Conservation (phyloP, 2,113 vertebrate species). For the Strix aluco region DNA sequence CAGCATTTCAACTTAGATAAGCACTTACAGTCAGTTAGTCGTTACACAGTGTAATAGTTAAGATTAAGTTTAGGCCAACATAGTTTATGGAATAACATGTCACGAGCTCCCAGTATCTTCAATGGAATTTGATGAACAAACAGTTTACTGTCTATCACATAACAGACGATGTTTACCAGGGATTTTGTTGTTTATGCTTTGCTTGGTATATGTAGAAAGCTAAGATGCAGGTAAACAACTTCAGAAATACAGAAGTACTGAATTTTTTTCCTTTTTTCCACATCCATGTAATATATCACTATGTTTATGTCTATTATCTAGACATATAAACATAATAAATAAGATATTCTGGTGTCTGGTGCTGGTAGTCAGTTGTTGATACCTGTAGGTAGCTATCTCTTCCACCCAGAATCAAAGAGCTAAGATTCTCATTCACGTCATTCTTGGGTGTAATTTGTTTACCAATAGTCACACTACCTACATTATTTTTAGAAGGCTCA, state of each 20-base stretch:
- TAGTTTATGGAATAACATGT: too few relatives aligned
- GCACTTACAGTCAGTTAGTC: too few relatives aligned
- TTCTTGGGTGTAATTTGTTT: neutral
- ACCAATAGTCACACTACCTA: neutral
- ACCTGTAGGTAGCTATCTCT: neutral
- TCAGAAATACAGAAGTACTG: neutral
- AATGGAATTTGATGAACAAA: too few relatives aligned
- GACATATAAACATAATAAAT: neutral
- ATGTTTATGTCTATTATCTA: too few relatives aligned
- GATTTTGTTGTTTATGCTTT: neutral
- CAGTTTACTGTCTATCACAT: too few relatives aligned
- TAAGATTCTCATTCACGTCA: neutral
- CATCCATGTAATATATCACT: neutral
- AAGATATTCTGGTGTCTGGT: neutral
- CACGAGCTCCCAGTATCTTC: too few relatives aligned
- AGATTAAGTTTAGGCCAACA: too few relatives aligned
- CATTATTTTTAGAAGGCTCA: constrained; percentile 39
- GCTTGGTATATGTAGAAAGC: neutral
- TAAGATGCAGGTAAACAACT: neutral
- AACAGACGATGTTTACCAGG: neutral
- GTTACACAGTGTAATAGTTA: too few relatives aligned
- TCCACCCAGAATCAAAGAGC: neutral
- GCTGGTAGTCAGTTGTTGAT: neutral
- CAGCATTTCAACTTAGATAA: too few relatives aligned
- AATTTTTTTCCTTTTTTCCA: neutral